phyloP scores from a whole-genome alignment of 2,113 vertebrate species.

The Poeciliopsis prolifica region DNA sequence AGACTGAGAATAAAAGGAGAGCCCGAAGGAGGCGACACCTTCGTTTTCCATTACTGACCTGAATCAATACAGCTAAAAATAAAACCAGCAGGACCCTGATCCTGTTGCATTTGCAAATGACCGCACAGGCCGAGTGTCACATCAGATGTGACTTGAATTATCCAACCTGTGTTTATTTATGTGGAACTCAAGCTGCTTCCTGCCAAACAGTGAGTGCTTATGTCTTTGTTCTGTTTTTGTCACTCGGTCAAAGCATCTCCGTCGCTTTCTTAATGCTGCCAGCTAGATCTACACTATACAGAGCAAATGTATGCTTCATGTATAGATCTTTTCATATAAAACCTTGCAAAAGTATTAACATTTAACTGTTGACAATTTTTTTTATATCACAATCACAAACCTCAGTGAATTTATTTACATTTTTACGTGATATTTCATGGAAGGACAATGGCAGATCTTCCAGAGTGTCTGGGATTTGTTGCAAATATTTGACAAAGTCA shows the following conservation, averaged over 20 bases:
- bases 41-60: constrained; percentile 47
- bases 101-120: constrained; percentile 36
- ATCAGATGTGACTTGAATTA: constrained; percentile 36
- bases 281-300: constrained; percentile 1
- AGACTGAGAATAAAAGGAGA: constrained; percentile 26
- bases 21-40: constrained; percentile 36
- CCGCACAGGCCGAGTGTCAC: constrained; percentile 36
- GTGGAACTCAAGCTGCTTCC: constrained; percentile 47
- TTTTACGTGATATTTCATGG: no score
- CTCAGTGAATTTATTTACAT: no score
- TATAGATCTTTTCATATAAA: neutral
- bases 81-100: constrained; percentile 40
- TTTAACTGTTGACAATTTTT: no score
- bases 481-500: no score
- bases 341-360: neutral
- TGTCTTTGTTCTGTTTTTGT: neutral
- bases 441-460: no score
- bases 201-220: constrained; percentile 9
- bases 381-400: no score
- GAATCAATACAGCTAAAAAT: constrained; percentile 60
- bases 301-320: neutral
- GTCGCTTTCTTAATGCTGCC: constrained; percentile 13
- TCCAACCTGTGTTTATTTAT: constrained; percentile 48
- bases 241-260: constrained; percentile 7
- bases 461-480: no score